phyloP scores from a whole-genome alignment of 2,797 vertebrate genomes.

The Salmo trutta region DNA sequence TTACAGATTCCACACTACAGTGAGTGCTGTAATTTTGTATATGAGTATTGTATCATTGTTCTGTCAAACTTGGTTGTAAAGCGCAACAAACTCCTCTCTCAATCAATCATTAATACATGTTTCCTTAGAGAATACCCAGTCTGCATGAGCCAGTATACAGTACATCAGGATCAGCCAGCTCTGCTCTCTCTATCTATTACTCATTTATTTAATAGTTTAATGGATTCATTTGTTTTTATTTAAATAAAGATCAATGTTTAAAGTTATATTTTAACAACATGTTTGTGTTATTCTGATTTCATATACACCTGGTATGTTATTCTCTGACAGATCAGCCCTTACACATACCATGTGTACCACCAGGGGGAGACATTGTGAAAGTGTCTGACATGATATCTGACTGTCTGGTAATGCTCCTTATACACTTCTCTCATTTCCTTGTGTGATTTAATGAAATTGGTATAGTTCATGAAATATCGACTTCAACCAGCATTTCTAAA shows the following conservation, averaged over 20 bases:
- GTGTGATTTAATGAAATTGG: constrained; percentile 63
- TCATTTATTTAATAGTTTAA: constrained; percentile 2
- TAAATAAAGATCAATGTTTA: not conserved
- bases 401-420: constrained; percentile 35
- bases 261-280: constrained; percentile 7
- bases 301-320: not conserved
- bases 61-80: constrained; percentile 34
- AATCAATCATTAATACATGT: constrained; percentile 11
- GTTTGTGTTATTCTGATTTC: not conserved
- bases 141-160: constrained; percentile 43
- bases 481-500: constrained; percentile 79
- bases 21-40: constrained; percentile 41
- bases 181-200: not conserved
- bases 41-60: constrained; percentile 34
- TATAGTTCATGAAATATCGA: constrained; percentile 68
- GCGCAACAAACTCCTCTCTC: constrained; percentile 39
- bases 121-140: constrained; percentile 25
- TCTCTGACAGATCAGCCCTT: not conserved
- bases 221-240: not conserved
- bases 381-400: constrained; percentile 55
- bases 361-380: constrained; percentile 37
- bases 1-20: constrained; percentile 28
- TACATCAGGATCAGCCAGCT: constrained; percentile 54
- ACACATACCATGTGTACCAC: constrained; percentile 12
- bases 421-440: constrained; percentile 16